Evolutionary conservation across 1,140 invertebrate genomes (phyloP), one percentile per base, ranked within the genome.

Genomic region (Cherax destructor): DNA sequence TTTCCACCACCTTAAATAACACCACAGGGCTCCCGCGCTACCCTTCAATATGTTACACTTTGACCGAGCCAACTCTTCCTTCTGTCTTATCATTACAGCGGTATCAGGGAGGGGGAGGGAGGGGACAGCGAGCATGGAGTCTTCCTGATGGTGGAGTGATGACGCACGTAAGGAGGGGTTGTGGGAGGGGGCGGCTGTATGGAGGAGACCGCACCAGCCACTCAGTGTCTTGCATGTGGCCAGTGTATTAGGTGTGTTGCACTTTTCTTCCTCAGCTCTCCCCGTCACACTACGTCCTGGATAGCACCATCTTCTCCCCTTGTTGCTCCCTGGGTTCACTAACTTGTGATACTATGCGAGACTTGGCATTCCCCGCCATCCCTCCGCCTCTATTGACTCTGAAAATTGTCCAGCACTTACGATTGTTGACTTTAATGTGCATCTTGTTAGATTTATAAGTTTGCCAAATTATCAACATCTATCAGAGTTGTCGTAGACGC

Each of bases 351-450:
- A 74, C n/a, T 74, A 74, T 74, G 69, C 69, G 69, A 74, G 69
- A 74, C 69, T 74, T 74, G 69, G 7, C n/a, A 74, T 24, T 74
- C 9, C 1, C 69, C 7, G 2, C 5, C 4, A 74, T 30, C 69
- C 24, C n/a, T 74, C 3, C n/a, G 21, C 69, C 69, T 74, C 6
- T 74, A 0, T 74, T 74, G 21, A 74, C 69, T 74, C 21, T 30
- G 69, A 74, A 24, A 24, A 30, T 74, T 30, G 16, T 74, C 24
- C 69, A 74, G 7, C 30, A 74, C 30, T 11, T 74, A 30, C n/a
- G 69, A 74, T 74, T 74, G n/a, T 74, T 74, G 69, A 74, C 69
- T 74, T 74, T 74, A 74, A 74, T 74, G 69, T 74, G 69, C 24
- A 74, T 74, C 24, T 74, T 74, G 69, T 30, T 74, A 74, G 69